Base-by-base conservation (phyloP, 2,888 invertebrate genomes). In the Oxycera nigricornis region DNA sequence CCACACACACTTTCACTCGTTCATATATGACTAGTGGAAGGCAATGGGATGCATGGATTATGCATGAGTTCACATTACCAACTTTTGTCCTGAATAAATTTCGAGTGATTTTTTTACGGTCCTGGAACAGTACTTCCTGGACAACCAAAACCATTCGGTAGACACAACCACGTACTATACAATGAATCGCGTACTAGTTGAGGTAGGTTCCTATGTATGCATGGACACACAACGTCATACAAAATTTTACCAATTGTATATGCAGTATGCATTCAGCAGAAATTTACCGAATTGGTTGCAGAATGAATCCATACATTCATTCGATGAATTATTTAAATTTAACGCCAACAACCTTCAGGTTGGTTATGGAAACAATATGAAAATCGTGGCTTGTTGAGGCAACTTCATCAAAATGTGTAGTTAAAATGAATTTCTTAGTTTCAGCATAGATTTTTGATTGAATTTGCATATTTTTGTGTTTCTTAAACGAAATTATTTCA, bases 1-100 rank as follows among this genome's bases (percentile, higher is more conserved):
- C 6, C 11, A 7, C 46, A 46, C 30, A 70, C 31, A 52, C 50
- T 9, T 14, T 6, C 55, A 72, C 31, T n/a, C 39, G 22, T 57
- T 7, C 31, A 55, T 7, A 20, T 46, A 14, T 46, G 17, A 14
- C 35, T 55, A 30, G 14, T 50, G n/a, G 50, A 68, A 68, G 50
- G 50, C 61, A 61, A 26, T 17, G 30, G 67, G 28, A 68, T 70
- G 22, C 31, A 31, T 70, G 70, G 55, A 52, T 70, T 70, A 70
- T 70, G 70, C 70, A 70, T 70, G 70, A 70, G 70, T 52, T 70
- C 70, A 70, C 70, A 70, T 70, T 70, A 70, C 70, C 70, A 70
- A 70, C 70, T 70, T 70, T 70, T 52, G 70, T 70, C 70, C 55
- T 70, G 70, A 70, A 70, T 70, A 70, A 70, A 70, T 70, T 70